These are phyloP conservation scores for Alviniconcha marisindica DNA, from an alignment of 1,140 invertebrate genomes.

Conservation along the genomic window DNA sequence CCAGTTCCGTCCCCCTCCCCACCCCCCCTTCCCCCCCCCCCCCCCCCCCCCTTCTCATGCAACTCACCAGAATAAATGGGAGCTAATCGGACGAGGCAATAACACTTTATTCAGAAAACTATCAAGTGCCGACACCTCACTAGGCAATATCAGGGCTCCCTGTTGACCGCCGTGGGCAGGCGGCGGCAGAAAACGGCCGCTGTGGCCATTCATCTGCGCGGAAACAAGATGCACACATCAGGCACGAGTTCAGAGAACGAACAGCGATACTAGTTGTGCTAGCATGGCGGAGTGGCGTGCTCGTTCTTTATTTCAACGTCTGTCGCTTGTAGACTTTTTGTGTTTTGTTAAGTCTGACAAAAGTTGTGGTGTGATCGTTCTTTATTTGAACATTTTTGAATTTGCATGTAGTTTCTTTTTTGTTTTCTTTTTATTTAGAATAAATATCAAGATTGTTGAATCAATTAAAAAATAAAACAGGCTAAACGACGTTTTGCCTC, in stretches of 20 bases:
- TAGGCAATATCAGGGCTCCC: background rate
- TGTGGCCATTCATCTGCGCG: no score
- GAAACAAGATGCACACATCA: background rate
- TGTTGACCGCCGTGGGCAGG: no score
- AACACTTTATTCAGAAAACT: background rate
- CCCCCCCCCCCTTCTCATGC: background rate
- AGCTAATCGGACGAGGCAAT: constrained; percentile 17
- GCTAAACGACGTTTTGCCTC: no score
- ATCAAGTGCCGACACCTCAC: background rate
- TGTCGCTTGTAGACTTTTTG: background rate
- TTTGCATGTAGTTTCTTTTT: no score
- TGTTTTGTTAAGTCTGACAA: no score
- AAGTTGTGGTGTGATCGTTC: no score
- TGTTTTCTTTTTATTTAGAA: no score
- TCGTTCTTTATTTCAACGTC: background rate
- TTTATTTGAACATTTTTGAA: no score
- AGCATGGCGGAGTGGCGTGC: background rate
- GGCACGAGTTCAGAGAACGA: background rate
- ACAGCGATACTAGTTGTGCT: background rate
- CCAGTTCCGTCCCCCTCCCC: background rate
- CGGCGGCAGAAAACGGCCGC: no score
- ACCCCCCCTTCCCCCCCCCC: background rate
- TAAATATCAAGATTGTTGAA: no score
- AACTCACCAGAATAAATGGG: constrained; percentile 13
- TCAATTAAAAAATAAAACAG: no score